A percentile compares a stretch with the other conserved stretches of the same genome.
Evolutionary conservation across 2,113 vertebrate species (phyloP).

Genomic region (Melanerpes formicivorus): DNA sequence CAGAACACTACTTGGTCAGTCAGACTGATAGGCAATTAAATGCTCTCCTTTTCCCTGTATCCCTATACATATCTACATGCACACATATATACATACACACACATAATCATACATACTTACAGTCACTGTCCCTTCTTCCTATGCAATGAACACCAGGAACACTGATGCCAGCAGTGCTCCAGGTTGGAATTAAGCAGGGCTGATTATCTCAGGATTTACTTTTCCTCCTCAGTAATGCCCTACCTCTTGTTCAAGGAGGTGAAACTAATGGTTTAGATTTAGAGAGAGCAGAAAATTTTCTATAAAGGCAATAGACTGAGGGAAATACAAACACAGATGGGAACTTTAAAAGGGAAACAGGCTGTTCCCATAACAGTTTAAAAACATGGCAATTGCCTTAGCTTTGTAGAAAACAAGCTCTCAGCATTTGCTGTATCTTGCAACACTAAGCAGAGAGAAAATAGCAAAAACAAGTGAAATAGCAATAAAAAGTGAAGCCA

Average conservation of each 20-base stretch:
- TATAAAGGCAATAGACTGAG: constrained; percentile 62
- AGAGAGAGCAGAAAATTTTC: constrained; percentile 51
- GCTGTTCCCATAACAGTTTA: constrained; percentile 56
- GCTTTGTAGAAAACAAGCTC: constrained; percentile 47
- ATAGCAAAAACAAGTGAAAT: not conserved
- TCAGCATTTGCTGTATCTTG: constrained; percentile 24
- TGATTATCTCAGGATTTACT: constrained; percentile 70
- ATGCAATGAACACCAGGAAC: not conserved
- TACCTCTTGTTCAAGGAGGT: constrained; percentile 69
- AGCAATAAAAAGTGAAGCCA: constrained; percentile 4
- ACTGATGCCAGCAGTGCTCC: not conserved
- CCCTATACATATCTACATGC: not conserved
- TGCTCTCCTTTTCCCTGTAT: constrained; percentile 17
- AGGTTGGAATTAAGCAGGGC: constrained; percentile 44
- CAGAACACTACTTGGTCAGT: constrained; percentile 68
- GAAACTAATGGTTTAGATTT: constrained; percentile 71
- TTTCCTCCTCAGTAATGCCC: constrained; percentile 53
- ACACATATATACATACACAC: not conserved
- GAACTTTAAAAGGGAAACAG: constrained; percentile 53
- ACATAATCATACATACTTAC: not conserved
- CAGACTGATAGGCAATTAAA: constrained; percentile 68
- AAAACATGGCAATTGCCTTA: constrained; percentile 51
- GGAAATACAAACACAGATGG: constrained; percentile 55
- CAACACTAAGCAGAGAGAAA: constrained; percentile 6
- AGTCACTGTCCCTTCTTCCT: not conserved